phyloP scores from a whole-genome alignment of 1,140 invertebrate genomes.

The Drosophila willistoni region DNA sequence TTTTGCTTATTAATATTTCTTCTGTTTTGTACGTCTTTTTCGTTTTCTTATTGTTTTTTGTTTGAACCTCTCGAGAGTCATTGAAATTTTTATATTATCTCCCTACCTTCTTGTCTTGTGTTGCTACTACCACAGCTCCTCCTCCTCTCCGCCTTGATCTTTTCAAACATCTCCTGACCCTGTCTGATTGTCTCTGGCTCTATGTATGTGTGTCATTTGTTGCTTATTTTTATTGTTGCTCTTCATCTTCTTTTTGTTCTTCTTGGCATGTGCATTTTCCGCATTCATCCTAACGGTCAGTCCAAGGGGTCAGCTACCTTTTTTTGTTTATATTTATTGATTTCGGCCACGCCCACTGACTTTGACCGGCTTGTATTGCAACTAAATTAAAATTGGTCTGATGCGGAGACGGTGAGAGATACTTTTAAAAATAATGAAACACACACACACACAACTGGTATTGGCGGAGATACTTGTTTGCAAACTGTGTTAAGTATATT shows the following conservation, averaged over 20 bases:
- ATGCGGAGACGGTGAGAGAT: too few species aligned
- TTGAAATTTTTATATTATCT: slow-evolving; percentile 12
- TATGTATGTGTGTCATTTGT: background rate
- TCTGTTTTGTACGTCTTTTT: slow-evolving; percentile 8
- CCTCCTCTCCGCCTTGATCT: background rate
- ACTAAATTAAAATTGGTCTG: slow-evolving; percentile 4
- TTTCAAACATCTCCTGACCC: background rate
- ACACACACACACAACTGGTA: slow-evolving; percentile 13
- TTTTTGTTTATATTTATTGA: slow-evolving; percentile 15
- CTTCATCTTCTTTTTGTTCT: background rate
- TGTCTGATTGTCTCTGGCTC: background rate
- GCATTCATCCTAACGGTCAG: slow-evolving; percentile 45
- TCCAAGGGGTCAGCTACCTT: slow-evolving; percentile 39
- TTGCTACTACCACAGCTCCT: background rate
- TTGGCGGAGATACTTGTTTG: slow-evolving; percentile 24
- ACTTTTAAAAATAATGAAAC: too few species aligned
- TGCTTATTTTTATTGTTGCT: slow-evolving; percentile 18
- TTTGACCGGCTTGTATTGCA: slow-evolving; percentile 42
- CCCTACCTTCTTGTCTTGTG: background rate
- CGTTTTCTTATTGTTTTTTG: slow-evolving; percentile 17
- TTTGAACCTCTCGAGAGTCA: slow-evolving; percentile 18
- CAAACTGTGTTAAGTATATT: slow-evolving; percentile 56
- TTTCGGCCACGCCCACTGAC: slow-evolving; percentile 45
- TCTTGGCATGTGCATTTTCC: slow-evolving; percentile 29
- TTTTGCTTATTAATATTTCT: slow-evolving; percentile 66